These are phyloP conservation scores for Pogonophryne albipinna DNA, from an alignment of 2,797 vertebrate species.

Conservation along the genomic window DNA sequence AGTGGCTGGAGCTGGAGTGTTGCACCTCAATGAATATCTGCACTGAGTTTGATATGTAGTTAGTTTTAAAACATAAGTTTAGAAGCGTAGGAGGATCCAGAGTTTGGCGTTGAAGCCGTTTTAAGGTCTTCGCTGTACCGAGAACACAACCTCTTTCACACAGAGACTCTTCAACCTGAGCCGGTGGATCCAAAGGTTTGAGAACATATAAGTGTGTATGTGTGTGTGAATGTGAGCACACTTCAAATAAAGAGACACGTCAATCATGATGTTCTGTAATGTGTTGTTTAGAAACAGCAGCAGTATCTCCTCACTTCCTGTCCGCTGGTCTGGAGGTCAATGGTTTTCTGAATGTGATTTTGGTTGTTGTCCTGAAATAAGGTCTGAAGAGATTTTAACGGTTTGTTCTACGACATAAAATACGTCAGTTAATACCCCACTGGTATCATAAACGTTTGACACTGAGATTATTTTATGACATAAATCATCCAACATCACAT, in stretches of 20 bases:
- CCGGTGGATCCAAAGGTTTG: not conserved
- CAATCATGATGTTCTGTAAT: not conserved
- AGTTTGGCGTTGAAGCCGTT: constrained; percentile 2
- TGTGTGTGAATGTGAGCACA: constrained; percentile 17
- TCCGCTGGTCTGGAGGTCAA: too few relatives aligned
- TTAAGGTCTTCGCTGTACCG: not conserved
- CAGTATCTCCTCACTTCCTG: too few relatives aligned
- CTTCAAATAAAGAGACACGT: not conserved
- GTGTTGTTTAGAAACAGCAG: constrained; percentile 19
- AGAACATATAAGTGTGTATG: not conserved
- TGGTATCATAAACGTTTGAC: too few relatives aligned
- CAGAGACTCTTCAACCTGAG: not conserved
- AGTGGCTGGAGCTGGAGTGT: not conserved
- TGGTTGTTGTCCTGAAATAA: too few relatives aligned
- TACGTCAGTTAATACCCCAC: too few relatives aligned
- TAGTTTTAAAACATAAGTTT: not conserved
- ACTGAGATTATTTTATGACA: too few relatives aligned
- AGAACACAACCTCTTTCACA: not conserved
- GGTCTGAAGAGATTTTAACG: too few relatives aligned
- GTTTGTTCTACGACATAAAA: too few relatives aligned
- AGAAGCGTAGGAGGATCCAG: not conserved
- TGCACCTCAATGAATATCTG: constrained; percentile 35
- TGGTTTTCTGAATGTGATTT: too few relatives aligned
- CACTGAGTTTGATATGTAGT: constrained; percentile 35
- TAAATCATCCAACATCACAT: too few relatives aligned